Evolutionary conservation across 2,797 vertebrate species (phyloP).

Genomic region (Darevskia mixta): DNA sequence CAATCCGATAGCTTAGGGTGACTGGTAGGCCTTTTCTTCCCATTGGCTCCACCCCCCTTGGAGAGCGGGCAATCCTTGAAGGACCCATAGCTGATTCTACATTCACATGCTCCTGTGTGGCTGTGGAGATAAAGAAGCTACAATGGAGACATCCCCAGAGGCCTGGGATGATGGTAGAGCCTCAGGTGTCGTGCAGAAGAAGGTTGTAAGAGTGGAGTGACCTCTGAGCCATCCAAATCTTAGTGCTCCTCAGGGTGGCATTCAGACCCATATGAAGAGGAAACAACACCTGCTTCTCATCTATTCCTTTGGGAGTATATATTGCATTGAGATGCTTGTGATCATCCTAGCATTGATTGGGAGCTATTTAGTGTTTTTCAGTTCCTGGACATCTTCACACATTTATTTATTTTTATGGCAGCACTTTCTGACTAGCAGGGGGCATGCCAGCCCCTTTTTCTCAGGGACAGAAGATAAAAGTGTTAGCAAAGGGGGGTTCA

Average conservation of each 20-base stretch:
- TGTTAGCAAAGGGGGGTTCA: constrained; percentile 1
- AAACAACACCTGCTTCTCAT: constrained; percentile 8
- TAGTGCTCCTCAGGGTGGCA: not conserved
- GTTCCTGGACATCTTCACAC: not conserved
- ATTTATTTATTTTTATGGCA: constrained; percentile 7
- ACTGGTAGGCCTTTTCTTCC: not conserved
- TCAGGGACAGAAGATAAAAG: not conserved
- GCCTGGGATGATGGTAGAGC: not conserved
- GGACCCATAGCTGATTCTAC: not conserved
- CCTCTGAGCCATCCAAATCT: not conserved
- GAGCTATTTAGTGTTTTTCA: constrained; percentile 46
- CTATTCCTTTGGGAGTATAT: constrained; percentile 30
- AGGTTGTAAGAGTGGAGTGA: not conserved
- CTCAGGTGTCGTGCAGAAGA: not conserved
- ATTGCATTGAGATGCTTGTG: constrained; percentile 36
- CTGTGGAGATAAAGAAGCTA: not conserved
- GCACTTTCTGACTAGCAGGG: constrained; percentile 51
- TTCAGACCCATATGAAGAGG: not conserved
- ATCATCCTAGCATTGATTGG: not conserved
- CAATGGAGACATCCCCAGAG: not conserved
- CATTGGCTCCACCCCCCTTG: not conserved
- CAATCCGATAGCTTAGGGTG: not conserved
- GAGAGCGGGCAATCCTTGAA: not conserved
- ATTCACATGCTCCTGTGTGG: not conserved
- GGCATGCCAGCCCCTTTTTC: constrained; percentile 18